These are phyloP conservation scores for Nyctalus aviator DNA, from an alignment of 2,797 vertebrate genomes.

Conservation along the genomic window DNA sequence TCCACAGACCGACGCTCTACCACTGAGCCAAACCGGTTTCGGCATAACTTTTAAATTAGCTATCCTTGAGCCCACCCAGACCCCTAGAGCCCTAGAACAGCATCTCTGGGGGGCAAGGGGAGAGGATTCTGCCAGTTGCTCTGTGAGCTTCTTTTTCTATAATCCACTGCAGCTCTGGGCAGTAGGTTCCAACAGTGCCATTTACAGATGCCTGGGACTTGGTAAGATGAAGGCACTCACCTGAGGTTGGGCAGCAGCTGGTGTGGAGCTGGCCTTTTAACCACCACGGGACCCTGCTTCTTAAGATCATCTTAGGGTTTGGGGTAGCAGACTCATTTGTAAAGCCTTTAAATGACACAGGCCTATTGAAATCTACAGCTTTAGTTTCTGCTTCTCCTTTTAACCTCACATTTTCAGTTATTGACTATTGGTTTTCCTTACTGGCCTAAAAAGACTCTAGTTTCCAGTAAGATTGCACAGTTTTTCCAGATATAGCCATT, in stretches of 20 bases:
- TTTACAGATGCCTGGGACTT: neutral
- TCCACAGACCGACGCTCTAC: no score
- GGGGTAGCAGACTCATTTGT: neutral
- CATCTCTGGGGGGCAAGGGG: neutral
- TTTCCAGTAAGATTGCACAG: slow-evolving; percentile 78
- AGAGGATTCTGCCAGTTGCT: neutral
- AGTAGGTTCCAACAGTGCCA: neutral
- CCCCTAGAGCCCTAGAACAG: neutral
- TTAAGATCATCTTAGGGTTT: neutral
- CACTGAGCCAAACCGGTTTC: no score
- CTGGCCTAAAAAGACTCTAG: slow-evolving; percentile 55
- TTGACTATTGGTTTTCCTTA: slow-evolving; percentile 74
- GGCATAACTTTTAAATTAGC: neutral
- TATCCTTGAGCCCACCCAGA: neutral
- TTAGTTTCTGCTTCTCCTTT: slow-evolving; percentile 51
- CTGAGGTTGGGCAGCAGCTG: neutral
- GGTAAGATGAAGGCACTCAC: neutral
- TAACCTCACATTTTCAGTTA: slow-evolving; percentile 62
- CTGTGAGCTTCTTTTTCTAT: neutral
- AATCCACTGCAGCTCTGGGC: neutral
- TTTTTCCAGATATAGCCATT: slow-evolving; percentile 74
- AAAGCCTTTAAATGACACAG: slow-evolving; percentile 43
- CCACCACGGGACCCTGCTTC: neutral
- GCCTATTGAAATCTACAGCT: slow-evolving; percentile 39
- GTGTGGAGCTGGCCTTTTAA: neutral